Evolutionary conservation across 2,888 invertebrate genomes (phyloP), one percentile per base, ranked within the genome.

Genomic region (Teleogryllus oceanicus): DNA sequence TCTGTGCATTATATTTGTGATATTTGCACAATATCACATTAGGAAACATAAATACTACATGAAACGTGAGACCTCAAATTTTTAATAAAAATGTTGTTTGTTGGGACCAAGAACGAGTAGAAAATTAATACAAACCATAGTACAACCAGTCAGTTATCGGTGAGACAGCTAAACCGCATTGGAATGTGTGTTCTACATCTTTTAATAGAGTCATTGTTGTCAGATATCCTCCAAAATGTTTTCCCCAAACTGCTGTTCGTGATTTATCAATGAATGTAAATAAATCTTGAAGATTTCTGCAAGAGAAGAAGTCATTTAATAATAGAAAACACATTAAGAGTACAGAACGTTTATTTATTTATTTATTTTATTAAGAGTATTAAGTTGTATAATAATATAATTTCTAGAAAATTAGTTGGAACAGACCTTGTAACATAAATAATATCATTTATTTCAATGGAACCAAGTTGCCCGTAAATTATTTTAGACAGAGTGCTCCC

Each of bases 171-270:
- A 96, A 94, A 1, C 96, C 98, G 86, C 99, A 99, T 84, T 94
- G 93, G 89, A 98, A 98, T 50, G 95, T 92, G 77, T 90, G 88
- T 21, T 85, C 85, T 0, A 88, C 88, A 83, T 97, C 96, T 77
- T 91, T 91, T 0, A 96, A 96, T 82, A 98, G 88, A 3, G 94
- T 94, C 89, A 96, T 92, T 4, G 95, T 94, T 2, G 97, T 92
- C 0, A 96, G 94, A 87, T 96, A 98, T 2, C 98, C 99, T 18
- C 99, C 99, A 87, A 98, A 99, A 84, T 97, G 97, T 98, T 98
- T 98, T 79, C 99, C 80, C 80, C 80, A 80, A 24, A 80, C 78
- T 16, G 80, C 80, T 24, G 80, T 80, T 20, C 80, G 80, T 11
- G 51, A n/a, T 21, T 50, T 75, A 78, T 80, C 80, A 16, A 80